A percentile compares a stretch with the other conserved stretches of the same genome.
phyloP scores from a whole-genome alignment of 2,113 vertebrate genomes.

The Piaya cayana region DNA sequence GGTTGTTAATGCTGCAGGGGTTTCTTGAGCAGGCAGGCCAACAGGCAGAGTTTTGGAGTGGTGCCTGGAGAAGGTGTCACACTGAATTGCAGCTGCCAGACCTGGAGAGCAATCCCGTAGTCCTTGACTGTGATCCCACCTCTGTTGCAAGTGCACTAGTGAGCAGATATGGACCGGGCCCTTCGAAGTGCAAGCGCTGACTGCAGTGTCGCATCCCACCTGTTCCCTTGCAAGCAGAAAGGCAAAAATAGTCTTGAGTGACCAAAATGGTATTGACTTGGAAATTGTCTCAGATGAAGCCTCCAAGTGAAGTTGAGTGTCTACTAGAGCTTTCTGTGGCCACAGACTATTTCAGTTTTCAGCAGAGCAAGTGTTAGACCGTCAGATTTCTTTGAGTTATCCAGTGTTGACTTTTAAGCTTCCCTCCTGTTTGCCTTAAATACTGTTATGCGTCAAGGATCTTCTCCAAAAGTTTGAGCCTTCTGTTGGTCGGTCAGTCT shows the following conservation, averaged over 20 bases:
- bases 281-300: neutral
- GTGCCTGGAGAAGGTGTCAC: neutral
- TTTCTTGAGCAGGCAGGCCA: neutral
- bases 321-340: neutral
- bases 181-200: neutral
- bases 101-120: neutral
- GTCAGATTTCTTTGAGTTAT: neutral
- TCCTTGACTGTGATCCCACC: neutral
- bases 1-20: neutral
- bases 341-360: neutral
- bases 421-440: neutral
- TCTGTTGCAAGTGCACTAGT: neutral
- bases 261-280: neutral
- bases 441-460: neutral
- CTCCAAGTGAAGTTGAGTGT: neutral
- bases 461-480: neutral
- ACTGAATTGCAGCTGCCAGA: neutral
- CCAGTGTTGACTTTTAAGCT: neutral
- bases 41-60: rapidly evolving
- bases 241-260: neutral
- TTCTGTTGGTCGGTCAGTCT: neutral
- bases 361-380: neutral
- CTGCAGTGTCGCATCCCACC: neutral
- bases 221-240: neutral
- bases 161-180: neutral